Percentiles rank a stretch among this genome's conserved stretches.
These are phyloP conservation scores for Conomelus anceps DNA, from an alignment of 2,888 invertebrate species.

Conservation along the genomic window DNA sequence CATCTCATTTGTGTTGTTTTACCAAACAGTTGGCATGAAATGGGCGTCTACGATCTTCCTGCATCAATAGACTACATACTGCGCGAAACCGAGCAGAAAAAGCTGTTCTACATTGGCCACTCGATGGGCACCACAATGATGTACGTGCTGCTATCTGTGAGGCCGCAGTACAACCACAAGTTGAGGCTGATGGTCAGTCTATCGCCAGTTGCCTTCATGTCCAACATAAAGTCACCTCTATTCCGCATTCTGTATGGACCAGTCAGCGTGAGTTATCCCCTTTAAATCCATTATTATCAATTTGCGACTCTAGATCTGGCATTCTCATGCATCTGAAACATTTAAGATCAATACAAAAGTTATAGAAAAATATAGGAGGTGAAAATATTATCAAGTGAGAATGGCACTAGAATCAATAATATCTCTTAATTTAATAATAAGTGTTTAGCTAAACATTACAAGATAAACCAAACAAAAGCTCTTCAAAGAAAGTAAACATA, in stretches of 20 bases:
- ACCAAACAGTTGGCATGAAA: constrained; percentile 85
- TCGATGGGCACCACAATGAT: constrained; percentile 82
- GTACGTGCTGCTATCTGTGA: constrained; percentile 60
- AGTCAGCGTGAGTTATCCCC: constrained; percentile 19
- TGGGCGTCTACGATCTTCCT: constrained; percentile 78
- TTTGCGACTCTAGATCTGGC: too few relatives aligned
- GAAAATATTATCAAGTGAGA: too few relatives aligned
- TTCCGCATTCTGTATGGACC: constrained; percentile 29
- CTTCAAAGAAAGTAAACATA: too few relatives aligned
- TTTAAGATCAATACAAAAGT: too few relatives aligned
- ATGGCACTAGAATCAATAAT: too few relatives aligned
- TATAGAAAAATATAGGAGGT: too few relatives aligned
- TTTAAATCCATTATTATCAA: too few relatives aligned
- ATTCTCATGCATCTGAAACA: too few relatives aligned
- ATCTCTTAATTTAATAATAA: too few relatives aligned
- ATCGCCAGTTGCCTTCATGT: constrained; percentile 28
- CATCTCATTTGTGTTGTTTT: constrained; percentile 34
- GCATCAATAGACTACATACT: constrained; percentile 68
- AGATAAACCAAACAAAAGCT: too few relatives aligned
- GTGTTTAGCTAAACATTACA: too few relatives aligned
- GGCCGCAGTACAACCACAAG: constrained; percentile 59
- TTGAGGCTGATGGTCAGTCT: constrained; percentile 21
- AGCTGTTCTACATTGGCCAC: constrained; percentile 74
- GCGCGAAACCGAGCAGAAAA: constrained; percentile 45
- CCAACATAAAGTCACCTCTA: constrained; percentile 23